phyloP scores from a whole-genome alignment of 2,888 invertebrate species.

The Didymodactylos carnosus region DNA sequence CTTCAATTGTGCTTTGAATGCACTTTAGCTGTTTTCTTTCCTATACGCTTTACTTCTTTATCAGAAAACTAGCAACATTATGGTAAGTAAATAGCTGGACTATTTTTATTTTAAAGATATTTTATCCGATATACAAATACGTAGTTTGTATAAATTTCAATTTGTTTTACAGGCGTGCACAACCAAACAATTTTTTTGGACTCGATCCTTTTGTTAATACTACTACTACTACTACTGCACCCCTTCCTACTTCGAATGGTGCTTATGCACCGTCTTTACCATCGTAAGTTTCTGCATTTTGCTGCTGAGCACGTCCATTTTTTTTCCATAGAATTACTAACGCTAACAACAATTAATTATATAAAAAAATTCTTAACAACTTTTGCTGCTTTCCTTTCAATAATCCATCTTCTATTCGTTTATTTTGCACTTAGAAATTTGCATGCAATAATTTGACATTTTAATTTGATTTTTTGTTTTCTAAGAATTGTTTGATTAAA shows the following conservation, averaged over 20 bases:
- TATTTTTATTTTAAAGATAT: no score
- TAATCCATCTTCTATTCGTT: not conserved
- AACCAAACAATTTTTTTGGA: not conserved
- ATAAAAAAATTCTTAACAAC: not conserved
- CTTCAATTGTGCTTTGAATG: no score
- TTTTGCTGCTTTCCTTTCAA: not conserved
- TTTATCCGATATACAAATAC: no score
- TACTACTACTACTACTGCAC: not conserved
- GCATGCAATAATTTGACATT: not conserved
- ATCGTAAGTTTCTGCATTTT: not conserved
- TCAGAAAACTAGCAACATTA: no score
- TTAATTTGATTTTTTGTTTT: not conserved
- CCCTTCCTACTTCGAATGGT: not conserved
- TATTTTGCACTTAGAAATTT: not conserved
- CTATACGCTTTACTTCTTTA: no score
- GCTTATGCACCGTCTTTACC: not conserved
- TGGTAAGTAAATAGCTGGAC: no score
- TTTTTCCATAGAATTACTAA: no score
- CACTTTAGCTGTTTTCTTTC: no score
- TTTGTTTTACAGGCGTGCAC: no score
- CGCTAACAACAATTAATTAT: not conserved
- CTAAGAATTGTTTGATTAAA: no score
- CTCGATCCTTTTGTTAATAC: not conserved
- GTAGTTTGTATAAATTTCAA: no score
- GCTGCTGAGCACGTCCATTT: no score